Evolutionary conservation across 2,888 invertebrate species (phyloP), one percentile per base, ranked within the genome.

Genomic region (Plusia festucae): DNA sequence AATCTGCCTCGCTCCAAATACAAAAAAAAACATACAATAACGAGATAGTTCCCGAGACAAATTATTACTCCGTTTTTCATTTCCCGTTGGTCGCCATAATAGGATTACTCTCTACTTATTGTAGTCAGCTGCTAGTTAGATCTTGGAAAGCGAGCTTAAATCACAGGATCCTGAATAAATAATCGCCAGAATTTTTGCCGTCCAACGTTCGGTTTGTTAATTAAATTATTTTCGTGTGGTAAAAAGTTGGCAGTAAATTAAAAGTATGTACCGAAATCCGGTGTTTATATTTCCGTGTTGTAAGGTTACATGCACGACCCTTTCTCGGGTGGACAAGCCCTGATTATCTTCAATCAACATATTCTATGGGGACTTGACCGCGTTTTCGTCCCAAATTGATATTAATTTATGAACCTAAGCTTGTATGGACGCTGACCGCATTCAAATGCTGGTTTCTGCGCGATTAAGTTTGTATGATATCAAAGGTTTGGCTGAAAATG

Each of bases 281-380:
- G 24, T 46, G 51, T 59, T 59, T 70, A 60, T 53, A 53, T 44
- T 57, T 49, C 32, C 1, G 40, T 52, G 40, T 49, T 60, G 53
- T 68, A 40, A 40, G 24, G 32, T 56, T 40, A 57, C 52, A 22
- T 46, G 57, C 56, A 53, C 58, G 63, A 63, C 63, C 70, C 54
- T 70, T 79, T 62, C 53, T 60, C 68, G 68, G 58, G 52, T 53
- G 52, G 68, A 55, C 58, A 59, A 66, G 60, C 57, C 67, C 73
- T 73, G 80, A 80, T 81, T 80, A 81, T 71, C 69, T 75, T 60
- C 67, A 72, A 77, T 69, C 67, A 74, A 77, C 74, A 72, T 80
- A 81, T 73, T 73, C 80, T 68, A 59, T 46, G 24, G 80, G 61
- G 80, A 73, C 44, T 63, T 57, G 34, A 68, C 82, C 73, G 66